Conservation (phyloP, 1,140 invertebrate genomes). For the Andrena cerasifolii region DNA sequence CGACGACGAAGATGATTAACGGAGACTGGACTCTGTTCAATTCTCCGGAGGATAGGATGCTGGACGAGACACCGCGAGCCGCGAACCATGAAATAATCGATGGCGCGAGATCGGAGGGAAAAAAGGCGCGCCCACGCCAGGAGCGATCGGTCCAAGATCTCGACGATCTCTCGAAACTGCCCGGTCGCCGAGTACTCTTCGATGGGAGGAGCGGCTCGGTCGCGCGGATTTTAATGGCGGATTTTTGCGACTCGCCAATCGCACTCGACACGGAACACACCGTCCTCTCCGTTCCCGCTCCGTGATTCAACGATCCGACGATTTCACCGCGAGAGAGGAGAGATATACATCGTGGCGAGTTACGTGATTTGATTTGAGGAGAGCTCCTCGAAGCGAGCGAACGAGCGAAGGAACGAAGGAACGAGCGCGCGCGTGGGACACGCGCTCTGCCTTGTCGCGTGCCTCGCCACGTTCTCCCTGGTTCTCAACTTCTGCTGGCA, state of each 20-base stretch:
- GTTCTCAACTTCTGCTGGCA: slow-evolving; percentile 47
- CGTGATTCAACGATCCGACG: slow-evolving; percentile 56
- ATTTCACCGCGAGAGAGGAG: slow-evolving; percentile 59
- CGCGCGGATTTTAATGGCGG: slow-evolving; percentile 78
- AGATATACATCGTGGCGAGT: slow-evolving; percentile 56
- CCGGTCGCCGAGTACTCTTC: slow-evolving; percentile 48
- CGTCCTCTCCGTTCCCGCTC: slow-evolving; percentile 53
- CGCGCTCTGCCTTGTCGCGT: slow-evolving; percentile 69
- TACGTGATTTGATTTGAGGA: slow-evolving; percentile 76
- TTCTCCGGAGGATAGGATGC: no score
- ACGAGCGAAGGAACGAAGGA: slow-evolving; percentile 68
- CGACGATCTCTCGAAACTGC: slow-evolving; percentile 56
- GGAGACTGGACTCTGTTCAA: no score
- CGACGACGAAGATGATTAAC: neutral
- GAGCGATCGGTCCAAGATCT: slow-evolving; percentile 46
- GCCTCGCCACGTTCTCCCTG: slow-evolving; percentile 59
- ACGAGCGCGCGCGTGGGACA: slow-evolving; percentile 69
- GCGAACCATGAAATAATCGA: slow-evolving; percentile 27
- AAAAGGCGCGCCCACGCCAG: slow-evolving; percentile 39
- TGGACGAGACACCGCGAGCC: no score
- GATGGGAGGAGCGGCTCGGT: slow-evolving; percentile 77
- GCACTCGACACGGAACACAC: slow-evolving; percentile 57
- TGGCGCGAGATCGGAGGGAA: slow-evolving; percentile 33
- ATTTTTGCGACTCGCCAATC: slow-evolving; percentile 79
- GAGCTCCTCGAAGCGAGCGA: slow-evolving; percentile 60